phyloP scores from a whole-genome alignment of 2,113 vertebrate species.

The Jacana jacana region DNA sequence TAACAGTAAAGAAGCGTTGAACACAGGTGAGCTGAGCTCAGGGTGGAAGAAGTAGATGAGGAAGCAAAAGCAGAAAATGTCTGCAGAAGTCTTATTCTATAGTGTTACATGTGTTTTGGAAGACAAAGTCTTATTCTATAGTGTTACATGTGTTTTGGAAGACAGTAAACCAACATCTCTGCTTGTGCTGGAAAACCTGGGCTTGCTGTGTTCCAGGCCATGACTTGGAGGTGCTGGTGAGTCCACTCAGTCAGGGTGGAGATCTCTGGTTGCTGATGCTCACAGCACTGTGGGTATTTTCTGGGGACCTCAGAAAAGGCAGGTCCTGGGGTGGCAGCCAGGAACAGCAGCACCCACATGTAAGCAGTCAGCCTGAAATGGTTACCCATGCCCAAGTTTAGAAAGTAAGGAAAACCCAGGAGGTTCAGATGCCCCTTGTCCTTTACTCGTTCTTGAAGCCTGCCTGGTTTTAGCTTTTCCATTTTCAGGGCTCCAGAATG shows the following conservation, averaged over 20 bases:
- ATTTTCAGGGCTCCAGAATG: neutral
- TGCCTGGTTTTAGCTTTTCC: neutral
- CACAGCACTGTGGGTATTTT: neutral
- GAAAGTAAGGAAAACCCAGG: neutral
- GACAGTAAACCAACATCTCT: neutral
- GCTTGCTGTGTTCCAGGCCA: neutral
- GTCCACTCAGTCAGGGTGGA: neutral
- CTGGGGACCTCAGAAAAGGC: fast-evolving
- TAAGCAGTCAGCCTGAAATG: neutral
- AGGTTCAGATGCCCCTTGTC: neutral
- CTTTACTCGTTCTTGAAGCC: neutral
- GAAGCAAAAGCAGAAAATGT: neutral
- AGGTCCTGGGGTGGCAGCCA: neutral
- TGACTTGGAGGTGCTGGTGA: neutral
- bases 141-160: neutral
- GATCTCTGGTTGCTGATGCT: neutral
- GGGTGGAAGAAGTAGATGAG: neutral
- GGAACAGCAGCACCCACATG: neutral
- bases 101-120: neutral
- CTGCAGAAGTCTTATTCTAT: neutral
- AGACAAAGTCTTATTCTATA: too few relatives aligned
- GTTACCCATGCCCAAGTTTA: neutral
- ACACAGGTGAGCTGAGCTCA: neutral
- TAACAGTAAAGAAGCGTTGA: neutral
- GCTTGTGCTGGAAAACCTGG: neutral